A percentile compares a stretch with the other conserved stretches of the same genome.
These are phyloP conservation scores for Drosophila simulans DNA, from an alignment of 1,140 invertebrate genomes.

Conservation along the genomic window DNA sequence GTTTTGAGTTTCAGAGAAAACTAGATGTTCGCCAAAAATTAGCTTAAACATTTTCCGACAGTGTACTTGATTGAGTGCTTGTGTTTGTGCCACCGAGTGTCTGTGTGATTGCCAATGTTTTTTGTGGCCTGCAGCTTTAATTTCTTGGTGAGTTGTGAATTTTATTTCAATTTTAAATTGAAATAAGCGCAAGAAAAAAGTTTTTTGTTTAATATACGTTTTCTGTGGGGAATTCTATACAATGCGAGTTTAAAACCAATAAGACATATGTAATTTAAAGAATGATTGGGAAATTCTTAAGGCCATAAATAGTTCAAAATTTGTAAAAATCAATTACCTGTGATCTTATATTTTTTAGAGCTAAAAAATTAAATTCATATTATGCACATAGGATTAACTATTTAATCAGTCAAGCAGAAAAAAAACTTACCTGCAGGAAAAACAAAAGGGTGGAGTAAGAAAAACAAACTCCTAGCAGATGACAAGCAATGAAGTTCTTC, in stretches of 20 bases:
- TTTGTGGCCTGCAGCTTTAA: constrained; percentile 14
- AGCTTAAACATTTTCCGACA: constrained; percentile 20
- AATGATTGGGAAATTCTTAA: not conserved
- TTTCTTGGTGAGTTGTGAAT: constrained; percentile 40
- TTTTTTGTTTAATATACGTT: not conserved
- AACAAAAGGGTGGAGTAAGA: not conserved
- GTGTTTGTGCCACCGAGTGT: constrained; percentile 16
- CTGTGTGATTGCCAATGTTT: constrained; percentile 2
- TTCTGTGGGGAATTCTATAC: not conserved
- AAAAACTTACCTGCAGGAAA: constrained; percentile 1
- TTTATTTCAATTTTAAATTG: constrained; percentile 30
- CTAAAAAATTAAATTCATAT: too few relatives aligned
- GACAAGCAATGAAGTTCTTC: constrained; percentile 49
- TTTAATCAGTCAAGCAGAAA: not conserved
- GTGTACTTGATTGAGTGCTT: constrained; percentile 19
- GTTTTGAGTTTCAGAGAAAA: constrained; percentile 8
- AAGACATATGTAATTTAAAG: not conserved
- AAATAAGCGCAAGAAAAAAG: not conserved
- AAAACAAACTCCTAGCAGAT: constrained; percentile 21
- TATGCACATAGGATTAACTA: too few relatives aligned
- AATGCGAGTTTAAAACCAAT: not conserved
- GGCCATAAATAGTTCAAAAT: not conserved
- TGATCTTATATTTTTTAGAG: not conserved
- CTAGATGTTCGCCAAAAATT: not conserved
- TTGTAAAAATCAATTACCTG: not conserved